A percentile compares a stretch with the other conserved stretches of the same genome.
These are phyloP conservation scores for Chloropsis cyanopogon DNA, from an alignment of 2,113 vertebrate genomes.

Conservation along the genomic window DNA sequence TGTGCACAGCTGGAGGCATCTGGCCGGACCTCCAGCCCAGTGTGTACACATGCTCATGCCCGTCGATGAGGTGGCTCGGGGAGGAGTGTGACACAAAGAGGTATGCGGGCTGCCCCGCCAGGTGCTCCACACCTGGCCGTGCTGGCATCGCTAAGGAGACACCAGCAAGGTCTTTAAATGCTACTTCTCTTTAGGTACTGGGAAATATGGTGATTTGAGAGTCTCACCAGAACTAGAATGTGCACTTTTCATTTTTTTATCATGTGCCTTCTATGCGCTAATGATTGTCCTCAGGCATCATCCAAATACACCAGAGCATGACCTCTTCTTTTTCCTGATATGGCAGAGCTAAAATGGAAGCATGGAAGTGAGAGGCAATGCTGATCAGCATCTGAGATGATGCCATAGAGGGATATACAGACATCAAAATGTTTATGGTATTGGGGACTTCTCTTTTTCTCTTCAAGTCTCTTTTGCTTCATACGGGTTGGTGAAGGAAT, in stretches of 20 bases:
- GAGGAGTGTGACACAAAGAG: neutral
- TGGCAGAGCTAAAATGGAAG: neutral
- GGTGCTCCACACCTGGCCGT: neutral
- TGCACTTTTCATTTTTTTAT: constrained; percentile 24
- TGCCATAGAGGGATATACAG: neutral
- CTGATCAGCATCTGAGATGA: neutral
- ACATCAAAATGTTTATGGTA: neutral
- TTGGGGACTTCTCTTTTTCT: neutral
- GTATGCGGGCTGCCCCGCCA: constrained; percentile 14
- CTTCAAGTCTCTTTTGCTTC: neutral
- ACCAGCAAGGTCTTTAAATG: neutral
- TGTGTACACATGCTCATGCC: constrained; percentile 5
- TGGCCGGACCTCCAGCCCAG: neutral
- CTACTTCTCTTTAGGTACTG: neutral
- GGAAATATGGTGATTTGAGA: neutral
- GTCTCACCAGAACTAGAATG: neutral
- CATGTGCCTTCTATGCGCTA: neutral
- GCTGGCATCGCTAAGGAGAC: accelerated
- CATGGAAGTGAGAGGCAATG: neutral
- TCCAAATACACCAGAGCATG: neutral
- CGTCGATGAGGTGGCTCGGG: neutral
- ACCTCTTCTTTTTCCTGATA: neutral
- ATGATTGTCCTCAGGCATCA: neutral
- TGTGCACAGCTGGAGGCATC: constrained; percentile 28
- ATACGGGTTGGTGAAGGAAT: neutral